These are phyloP conservation scores for Junco hyemalis DNA, from an alignment of 2,113 vertebrate genomes.

Conservation along the genomic window DNA sequence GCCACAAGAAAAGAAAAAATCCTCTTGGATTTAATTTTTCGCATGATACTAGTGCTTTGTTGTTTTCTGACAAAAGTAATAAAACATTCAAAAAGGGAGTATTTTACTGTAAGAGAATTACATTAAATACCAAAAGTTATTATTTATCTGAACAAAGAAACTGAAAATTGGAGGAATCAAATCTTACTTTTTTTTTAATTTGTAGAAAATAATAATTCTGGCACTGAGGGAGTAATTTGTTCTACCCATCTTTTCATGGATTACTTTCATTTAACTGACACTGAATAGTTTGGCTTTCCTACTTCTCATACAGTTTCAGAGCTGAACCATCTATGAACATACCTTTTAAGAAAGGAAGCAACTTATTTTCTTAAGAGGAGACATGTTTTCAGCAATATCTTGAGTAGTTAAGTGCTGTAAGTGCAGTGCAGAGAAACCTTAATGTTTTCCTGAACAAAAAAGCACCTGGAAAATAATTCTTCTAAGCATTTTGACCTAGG, in stretches of 20 bases:
- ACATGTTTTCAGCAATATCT: not conserved
- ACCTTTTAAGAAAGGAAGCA: not conserved
- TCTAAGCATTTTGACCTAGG: not conserved
- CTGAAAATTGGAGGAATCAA: not conserved
- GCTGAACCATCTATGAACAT: not conserved
- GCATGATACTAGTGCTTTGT: not conserved
- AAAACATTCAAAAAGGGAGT: not conserved
- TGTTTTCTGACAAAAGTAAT: not conserved
- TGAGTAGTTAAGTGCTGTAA: not conserved
- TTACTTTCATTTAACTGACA: not conserved
- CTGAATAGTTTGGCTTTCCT: not conserved
- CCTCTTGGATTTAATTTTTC: not conserved
- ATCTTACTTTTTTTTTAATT: not conserved
- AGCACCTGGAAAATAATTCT: not conserved
- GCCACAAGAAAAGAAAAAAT: not conserved
- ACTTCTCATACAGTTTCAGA: not conserved
- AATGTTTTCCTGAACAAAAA: not conserved
- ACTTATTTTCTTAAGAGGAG: not conserved
- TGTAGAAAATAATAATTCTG: not conserved
- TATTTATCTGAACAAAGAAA: not conserved
- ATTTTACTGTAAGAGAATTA: not conserved
- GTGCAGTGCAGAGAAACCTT: not conserved
- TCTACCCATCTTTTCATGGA: not conserved
- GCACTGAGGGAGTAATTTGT: not conserved
- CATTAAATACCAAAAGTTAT: not conserved